Base-by-base conservation (phyloP, 1,140 invertebrate species). In the Listronotus bonariensis region DNA sequence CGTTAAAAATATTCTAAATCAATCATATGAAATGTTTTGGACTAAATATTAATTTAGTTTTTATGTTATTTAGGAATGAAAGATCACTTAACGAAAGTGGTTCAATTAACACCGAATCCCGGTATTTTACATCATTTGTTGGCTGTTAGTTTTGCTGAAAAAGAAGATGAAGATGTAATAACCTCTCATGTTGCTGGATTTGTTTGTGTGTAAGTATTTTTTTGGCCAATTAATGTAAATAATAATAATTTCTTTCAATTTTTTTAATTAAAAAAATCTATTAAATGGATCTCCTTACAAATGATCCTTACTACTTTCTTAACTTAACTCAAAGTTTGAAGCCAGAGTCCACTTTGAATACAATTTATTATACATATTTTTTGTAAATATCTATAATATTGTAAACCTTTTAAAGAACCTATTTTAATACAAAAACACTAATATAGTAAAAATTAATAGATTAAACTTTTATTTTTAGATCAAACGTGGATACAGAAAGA, bases 11-110 rank as follows among this genome's bases (percentile, higher is more conserved):
- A 5, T 26, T 26, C 5, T 26, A 26, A 3, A 26, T 3, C 20
- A 26, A 26, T 26, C 20, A 26, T 26, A 26, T 26, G 20, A 26
- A 26, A 5, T 26, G 1, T 3, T 26, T 5, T 26, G 20, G 20
- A 26, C 20, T 26, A 26, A 26, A 26, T 26, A 26, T 3, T 26
- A 26, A 26, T 26, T 26, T 26, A 26, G 5, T 26, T 26, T 26
- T 26, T 26, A n/a, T 5, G 5, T 26, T 26, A 26, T 26, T 6
- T 38, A 65, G 63, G 63, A 26, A 97, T 97, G 92, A 94, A 94
- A 75, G 95, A 98, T 79, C 93, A 94, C 78, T 83, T 92, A 70
- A 97, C 93, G 0, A 97, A 97, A 83, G 80, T 98, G 45, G 92
- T 97, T 8, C 81, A 87, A 0, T 86, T 96, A n/a, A 83, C 84